Evolutionary conservation across 2,113 vertebrate species (phyloP).

Genomic region (Pholis gunnellus): DNA sequence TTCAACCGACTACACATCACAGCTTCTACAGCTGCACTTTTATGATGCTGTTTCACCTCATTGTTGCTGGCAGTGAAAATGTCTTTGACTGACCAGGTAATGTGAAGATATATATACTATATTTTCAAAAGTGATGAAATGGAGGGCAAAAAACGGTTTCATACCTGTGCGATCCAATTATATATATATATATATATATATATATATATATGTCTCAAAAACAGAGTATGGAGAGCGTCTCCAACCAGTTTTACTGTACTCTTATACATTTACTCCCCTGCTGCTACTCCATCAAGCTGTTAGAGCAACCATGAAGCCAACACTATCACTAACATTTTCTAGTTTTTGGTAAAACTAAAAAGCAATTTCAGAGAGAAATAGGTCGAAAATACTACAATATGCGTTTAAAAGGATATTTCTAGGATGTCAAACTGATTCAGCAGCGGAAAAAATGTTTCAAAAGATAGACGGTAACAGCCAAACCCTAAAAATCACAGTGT

Average conservation of each 20-base stretch:
- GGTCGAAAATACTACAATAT: no score
- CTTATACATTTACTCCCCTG: not conserved
- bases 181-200: no score
- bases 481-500: no score
- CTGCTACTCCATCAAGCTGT: no score
- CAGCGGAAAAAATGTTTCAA: no score
- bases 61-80: not conserved
- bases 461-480: no score
- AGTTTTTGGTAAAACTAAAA: no score
- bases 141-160: not conserved
- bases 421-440: no score
- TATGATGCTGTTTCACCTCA: not conserved
- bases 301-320: no score
- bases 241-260: not conserved
- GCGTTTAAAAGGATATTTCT: no score
- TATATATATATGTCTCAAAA: not conserved
- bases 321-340: no score
- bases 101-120: not conserved
- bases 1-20: not conserved
- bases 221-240: not conserved
- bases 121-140: conserved; percentile 18
- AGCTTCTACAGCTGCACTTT: not conserved
- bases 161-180: not conserved
- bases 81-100: conserved; percentile 17
- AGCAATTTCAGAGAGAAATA: no score